Base-by-base conservation (phyloP, 2,113 vertebrate species). In the Ariopsis seemanni region DNA sequence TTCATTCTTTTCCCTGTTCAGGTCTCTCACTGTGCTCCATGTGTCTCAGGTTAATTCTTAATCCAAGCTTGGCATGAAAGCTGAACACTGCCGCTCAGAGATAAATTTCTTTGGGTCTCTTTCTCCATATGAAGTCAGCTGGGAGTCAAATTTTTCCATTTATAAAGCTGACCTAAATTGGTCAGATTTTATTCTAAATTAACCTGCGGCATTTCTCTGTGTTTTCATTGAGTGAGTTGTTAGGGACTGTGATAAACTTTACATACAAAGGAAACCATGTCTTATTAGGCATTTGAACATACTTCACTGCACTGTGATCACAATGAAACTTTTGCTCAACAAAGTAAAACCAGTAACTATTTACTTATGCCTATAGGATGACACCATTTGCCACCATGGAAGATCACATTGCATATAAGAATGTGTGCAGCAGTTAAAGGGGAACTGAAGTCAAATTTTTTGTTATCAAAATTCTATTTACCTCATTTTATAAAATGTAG, bases 101-200 rank as follows among this genome's bases (percentile, higher is more conserved):
- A 90, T 89, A 87, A 87, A 86, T 62, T 69, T 82, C 84, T 58
- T 48, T n/a, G 14, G 55, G 53, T 86, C 82, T 71, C 79, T 34
- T 87, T 85, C 72, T 30, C 48, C 60, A 34, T 48, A 34, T 48
- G n/a, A 85, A 30, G 30, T 79, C 83, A 65, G 79, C 34, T 53
- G 88, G 83, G 72, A 89, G 57, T 12, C 62, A 71, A 87, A 77
- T 79, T 65, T 87, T 90, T 84, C 80, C 86, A 81, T 88, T 86
- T 86, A 86, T 62, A 84, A 83, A 86, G 69, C 80, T 90, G 88
- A 89, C 86, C 88, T 87, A 88, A 88, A 90, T 90, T 87, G 88
- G 57, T 89, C 88, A 85, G 65, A 86, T 90, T 58, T 67, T 83
- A 90, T 89, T 90, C 88, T 81, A 88, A 88, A 86, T 88, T 81